Percentiles rank a stretch among this genome's conserved stretches.
Evolutionary conservation across 1,140 invertebrate genomes (phyloP).

Genomic region (Camponotus floridanus): DNA sequence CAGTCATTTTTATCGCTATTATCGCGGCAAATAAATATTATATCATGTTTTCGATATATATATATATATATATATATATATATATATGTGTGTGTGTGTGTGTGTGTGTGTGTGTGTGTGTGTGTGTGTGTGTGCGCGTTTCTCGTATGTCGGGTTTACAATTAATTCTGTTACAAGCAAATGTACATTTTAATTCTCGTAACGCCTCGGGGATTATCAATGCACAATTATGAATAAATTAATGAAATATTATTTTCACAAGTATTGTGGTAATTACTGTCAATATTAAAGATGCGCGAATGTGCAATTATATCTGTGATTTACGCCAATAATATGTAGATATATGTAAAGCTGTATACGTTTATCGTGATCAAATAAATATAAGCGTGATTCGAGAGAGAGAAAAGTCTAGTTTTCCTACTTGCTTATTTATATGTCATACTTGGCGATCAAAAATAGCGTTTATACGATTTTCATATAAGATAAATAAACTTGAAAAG

Average conservation of each 20-base stretch:
- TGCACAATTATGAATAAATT: constrained; percentile 31
- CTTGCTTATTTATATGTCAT: background rate
- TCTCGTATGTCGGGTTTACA: constrained; percentile 34
- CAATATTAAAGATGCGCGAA: constrained; percentile 23
- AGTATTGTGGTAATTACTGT: constrained; percentile 26
- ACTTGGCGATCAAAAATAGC: background rate
- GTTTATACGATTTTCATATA: background rate
- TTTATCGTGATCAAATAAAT: background rate
- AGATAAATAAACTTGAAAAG: background rate
- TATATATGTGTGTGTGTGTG: no score
- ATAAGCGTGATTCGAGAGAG: background rate
- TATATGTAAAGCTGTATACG: background rate
- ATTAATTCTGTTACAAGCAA: constrained; percentile 43
- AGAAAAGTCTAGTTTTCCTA: background rate
- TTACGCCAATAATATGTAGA: background rate
- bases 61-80: no score
- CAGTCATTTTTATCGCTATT: background rate
- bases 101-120: no score
- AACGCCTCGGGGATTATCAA: constrained; percentile 33
- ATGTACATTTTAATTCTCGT: constrained; percentile 42
- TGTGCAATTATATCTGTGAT: constrained; percentile 4
- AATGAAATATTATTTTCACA: constrained; percentile 40
- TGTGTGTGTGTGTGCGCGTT: background rate
- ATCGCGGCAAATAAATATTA: constrained; percentile 9
- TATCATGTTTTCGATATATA: constrained; percentile 5